Evolutionary conservation across 2,888 invertebrate genomes (phyloP).

Genomic region (Laspeyria flexula): DNA sequence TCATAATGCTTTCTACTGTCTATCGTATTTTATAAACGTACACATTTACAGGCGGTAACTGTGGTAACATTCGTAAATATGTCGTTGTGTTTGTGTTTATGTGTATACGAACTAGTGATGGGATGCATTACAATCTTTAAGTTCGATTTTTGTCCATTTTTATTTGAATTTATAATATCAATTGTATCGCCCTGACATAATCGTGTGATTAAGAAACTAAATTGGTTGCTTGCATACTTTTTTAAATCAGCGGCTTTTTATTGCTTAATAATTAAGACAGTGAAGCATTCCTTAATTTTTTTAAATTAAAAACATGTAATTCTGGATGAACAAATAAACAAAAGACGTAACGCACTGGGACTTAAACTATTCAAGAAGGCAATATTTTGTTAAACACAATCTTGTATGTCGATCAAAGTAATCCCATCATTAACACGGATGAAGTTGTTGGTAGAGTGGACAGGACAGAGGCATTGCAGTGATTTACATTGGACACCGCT

Average conservation of each 20-base stretch:
- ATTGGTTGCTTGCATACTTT: too few relatives aligned
- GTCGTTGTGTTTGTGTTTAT: constrained; percentile 38
- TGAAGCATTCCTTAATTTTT: too few relatives aligned
- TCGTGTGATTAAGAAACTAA: too few relatives aligned
- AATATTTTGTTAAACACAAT: constrained; percentile 18
- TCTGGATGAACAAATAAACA: too few relatives aligned
- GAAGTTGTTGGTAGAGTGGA: constrained; percentile 39
- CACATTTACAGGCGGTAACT: constrained; percentile 31
- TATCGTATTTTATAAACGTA: constrained; percentile 30
- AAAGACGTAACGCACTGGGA: too few relatives aligned
- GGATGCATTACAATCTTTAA: background rate
- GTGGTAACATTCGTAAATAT: constrained; percentile 51
- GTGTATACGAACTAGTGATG: constrained; percentile 35
- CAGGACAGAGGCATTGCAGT: constrained; percentile 52
- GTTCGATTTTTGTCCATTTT: background rate
- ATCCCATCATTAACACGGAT: constrained; percentile 39
- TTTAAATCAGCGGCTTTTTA: too few relatives aligned
- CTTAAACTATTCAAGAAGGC: too few relatives aligned
- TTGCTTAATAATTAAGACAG: too few relatives aligned
- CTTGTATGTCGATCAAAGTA: constrained; percentile 25
- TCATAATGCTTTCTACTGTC: constrained; percentile 14
- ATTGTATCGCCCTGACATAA: too few relatives aligned
- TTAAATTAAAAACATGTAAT: too few relatives aligned
- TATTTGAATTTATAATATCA: background rate
- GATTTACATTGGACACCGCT: constrained; percentile 67